Percentiles rank a stretch among this genome's conserved stretches.
These are phyloP conservation scores for Meteorus colon DNA, from an alignment of 2,888 invertebrate genomes.

Conservation along the genomic window DNA sequence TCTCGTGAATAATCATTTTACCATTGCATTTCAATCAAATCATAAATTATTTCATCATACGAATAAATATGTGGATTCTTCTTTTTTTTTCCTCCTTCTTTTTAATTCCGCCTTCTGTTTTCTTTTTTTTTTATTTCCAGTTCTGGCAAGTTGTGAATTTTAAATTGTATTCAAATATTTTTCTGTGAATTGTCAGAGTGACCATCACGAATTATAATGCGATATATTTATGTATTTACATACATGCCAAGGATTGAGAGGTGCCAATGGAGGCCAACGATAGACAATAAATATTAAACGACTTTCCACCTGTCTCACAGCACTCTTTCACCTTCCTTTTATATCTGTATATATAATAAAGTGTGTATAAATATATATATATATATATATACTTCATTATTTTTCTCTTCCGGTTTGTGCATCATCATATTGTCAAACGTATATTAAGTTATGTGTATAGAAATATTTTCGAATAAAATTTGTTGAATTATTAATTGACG, in stretches of 20 bases:
- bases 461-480: not conserved
- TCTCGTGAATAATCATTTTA: not conserved
- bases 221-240: constrained; percentile 39
- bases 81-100: not conserved
- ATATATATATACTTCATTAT: not conserved
- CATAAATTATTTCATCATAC: constrained; percentile 11
- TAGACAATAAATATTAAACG: constrained; percentile 71
- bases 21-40: constrained; percentile 2
- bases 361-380: not conserved
- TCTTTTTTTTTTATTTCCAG: not conserved
- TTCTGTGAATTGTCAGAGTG: constrained; percentile 61
- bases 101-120: not conserved
- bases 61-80: not conserved
- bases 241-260: constrained; percentile 43
- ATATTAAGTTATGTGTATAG: not conserved
- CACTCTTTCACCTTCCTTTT: constrained; percentile 18
- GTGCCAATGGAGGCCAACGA: constrained; percentile 58
- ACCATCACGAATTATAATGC: constrained; percentile 61
- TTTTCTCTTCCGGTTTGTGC: constrained; percentile 12
- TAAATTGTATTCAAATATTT: constrained; percentile 69
- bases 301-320: constrained; percentile 60
- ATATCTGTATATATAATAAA: not conserved
- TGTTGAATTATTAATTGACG: not conserved
- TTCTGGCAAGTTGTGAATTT: constrained; percentile 23
- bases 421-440: constrained; percentile 1